Evolutionary conservation across 2,797 vertebrate species (phyloP), one percentile per base, ranked within the genome.

Genomic region (Champsocephalus esox): DNA sequence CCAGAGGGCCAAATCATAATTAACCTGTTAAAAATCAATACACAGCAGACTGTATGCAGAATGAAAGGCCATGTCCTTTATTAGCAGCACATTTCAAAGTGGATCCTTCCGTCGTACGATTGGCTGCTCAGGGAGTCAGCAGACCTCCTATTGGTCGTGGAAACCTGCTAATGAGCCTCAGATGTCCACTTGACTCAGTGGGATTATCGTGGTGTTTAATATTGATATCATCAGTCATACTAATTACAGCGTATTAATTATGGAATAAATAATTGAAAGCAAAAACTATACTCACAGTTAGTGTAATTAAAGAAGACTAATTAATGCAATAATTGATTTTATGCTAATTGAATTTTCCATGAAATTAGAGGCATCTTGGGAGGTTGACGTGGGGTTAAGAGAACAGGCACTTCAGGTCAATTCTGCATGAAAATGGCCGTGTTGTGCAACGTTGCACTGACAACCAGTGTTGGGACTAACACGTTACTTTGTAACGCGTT

Each of bases 261-360:
- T 83, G 75, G 89, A 92, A 94, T 92, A 92, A 93, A 94, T 96
- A 94, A 94, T 94, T 93, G 90, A 81, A 90, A 89, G 81, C 60
- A 93, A 91, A 93, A 94, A 89, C 86, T 92, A 92, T 91, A 92
- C 87, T 87, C 67, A 38, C 73, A 90, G 91, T 93, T 91, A 83
- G 79, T 89, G 90, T 95, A 92, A 95, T 95, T 95, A 95, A 95
- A 92, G 73, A 83, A 87, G 77, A 86, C 92, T 94, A 95, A 95
- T 95, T 94, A 93, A 93, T 94, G 89, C 75, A 93, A 93, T 95
- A 95, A 95, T 95, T 95, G 92, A 93, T 94, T 94, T 94, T 92
- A 94, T 93, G 92, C 92, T 94, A 94, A 95, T 94, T 93, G 76
- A 88, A 92, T 93, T 93, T 94, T 86, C 89, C 87, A 79, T 91